phyloP scores from a whole-genome alignment of 2,797 vertebrate genomes.

The Gymnocypris eckloni region DNA sequence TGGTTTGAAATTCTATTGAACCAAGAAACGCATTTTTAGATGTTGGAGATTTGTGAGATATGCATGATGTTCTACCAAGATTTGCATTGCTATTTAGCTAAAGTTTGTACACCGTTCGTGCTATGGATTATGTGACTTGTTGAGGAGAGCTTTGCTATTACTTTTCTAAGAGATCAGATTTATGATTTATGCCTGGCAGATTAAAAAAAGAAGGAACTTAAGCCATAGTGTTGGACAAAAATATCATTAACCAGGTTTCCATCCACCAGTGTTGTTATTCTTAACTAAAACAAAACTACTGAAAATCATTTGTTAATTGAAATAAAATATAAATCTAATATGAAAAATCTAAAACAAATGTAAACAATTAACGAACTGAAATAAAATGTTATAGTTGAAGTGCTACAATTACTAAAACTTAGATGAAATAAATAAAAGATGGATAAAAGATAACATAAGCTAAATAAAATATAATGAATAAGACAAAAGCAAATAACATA shows the following conservation, averaged over 20 bases:
- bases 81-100: background rate
- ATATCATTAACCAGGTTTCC: background rate
- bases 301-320: background rate
- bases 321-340: background rate
- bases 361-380: background rate
- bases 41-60: background rate
- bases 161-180: background rate
- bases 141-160: background rate
- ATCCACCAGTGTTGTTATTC: background rate
- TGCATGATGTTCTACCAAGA: background rate
- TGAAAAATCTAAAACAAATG: background rate
- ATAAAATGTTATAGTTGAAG: background rate
- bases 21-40: conserved; percentile 13
- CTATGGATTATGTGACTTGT: background rate
- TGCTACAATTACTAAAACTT: background rate
- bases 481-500: background rate
- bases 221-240: background rate
- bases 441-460: background rate
- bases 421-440: background rate
- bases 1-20: conserved; percentile 45
- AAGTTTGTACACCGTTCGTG: background rate
- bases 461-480: background rate
- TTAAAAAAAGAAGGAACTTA: background rate
- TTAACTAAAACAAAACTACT: background rate
- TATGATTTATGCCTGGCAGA: background rate